phyloP scores from a whole-genome alignment of 2,888 invertebrate species.

The Alsophila aescularia region DNA sequence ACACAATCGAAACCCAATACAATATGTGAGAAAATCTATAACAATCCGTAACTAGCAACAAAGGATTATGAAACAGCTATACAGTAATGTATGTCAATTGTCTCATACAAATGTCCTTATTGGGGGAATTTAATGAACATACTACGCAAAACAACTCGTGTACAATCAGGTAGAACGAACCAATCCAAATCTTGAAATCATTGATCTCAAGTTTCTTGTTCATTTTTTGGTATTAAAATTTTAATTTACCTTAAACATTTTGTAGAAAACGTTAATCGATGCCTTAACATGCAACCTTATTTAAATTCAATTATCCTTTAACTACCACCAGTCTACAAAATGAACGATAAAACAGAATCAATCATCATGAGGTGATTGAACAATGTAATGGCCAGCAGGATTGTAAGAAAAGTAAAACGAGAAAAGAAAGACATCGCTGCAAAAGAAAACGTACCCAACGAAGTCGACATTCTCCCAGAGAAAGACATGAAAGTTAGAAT shows the following conservation, averaged over 20 bases:
- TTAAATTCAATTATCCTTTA: conserved; percentile 34
- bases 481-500: conserved; percentile 73
- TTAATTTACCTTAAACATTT: conserved; percentile 47
- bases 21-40: conserved; percentile 28
- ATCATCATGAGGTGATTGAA: conserved; percentile 67
- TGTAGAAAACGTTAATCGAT: conserved; percentile 44
- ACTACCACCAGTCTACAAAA: conserved; percentile 40
- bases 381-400: conserved; percentile 88
- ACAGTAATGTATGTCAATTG: conserved; percentile 41
- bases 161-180: not conserved
- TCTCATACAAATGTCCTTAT: conserved; percentile 32
- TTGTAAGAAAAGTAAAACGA: conserved; percentile 89
- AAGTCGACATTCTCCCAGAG: conserved; percentile 69
- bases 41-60: conserved; percentile 32
- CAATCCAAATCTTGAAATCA: conserved; percentile 26
- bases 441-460: conserved; percentile 60
- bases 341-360: conserved; percentile 48
- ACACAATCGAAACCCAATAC: conserved; percentile 9
- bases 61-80: conserved; percentile 42
- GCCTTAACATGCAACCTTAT: conserved; percentile 27
- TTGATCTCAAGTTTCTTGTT: conserved; percentile 3
- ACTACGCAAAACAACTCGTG: conserved; percentile 38
- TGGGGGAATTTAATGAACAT: conserved; percentile 43
- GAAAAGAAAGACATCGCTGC: conserved; percentile 77
- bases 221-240: conserved; percentile 5